phyloP scores from a whole-genome alignment of 1,140 invertebrate genomes.

The Gerris buenoi region DNA sequence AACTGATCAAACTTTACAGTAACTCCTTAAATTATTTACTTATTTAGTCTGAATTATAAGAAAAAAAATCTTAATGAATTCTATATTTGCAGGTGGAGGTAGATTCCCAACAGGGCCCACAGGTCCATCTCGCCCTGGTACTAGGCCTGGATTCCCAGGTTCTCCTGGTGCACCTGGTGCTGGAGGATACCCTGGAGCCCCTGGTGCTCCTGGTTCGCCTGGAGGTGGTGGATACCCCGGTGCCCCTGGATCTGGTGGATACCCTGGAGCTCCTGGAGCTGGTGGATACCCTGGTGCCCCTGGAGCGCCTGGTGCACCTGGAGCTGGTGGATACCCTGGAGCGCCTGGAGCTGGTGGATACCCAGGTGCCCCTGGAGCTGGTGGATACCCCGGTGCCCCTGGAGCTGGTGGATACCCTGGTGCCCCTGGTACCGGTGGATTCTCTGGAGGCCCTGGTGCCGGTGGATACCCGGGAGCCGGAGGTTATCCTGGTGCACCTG shows the following conservation, averaged over 20 bases:
- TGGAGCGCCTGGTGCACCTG: slow-evolving; percentile 17
- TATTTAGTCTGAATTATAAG: no score
- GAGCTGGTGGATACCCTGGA: slow-evolving; percentile 17
- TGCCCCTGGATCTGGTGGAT: neutral
- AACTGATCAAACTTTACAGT: no score
- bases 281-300: slow-evolving; percentile 15
- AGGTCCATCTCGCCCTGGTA: no score
- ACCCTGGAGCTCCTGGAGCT: slow-evolving; percentile 16
- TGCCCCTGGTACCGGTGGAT: neutral
- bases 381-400: neutral
- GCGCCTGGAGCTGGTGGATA: neutral
- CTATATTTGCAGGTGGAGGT: no score
- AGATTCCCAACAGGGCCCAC: no score
- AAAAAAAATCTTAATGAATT: no score
- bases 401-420: neutral
- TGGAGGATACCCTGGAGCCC: slow-evolving; percentile 3
- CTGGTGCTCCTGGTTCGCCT: neutral
- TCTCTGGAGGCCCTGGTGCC: neutral
- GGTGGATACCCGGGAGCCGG: neutral
- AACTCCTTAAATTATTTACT: no score
- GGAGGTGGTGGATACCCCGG: slow-evolving; percentile 2
- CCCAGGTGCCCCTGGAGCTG: neutral
- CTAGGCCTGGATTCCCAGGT: no score
- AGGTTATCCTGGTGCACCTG: neutral
- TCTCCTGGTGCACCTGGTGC: neutral